Evolutionary conservation across 2,888 invertebrate species (phyloP).

Genomic region (Prenolepis imparis): DNA sequence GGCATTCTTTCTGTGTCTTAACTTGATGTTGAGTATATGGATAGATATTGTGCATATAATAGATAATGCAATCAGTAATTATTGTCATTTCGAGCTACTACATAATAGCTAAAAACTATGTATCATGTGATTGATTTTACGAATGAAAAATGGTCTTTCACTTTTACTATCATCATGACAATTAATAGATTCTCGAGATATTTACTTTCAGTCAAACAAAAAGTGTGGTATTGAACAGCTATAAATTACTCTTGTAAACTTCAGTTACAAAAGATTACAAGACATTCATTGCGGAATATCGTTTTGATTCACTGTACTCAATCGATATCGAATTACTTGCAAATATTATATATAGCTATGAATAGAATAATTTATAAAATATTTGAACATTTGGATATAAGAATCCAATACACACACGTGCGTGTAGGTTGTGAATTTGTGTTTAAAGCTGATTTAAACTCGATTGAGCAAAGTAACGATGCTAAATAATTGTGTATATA

Average conservation of each 20-base stretch:
- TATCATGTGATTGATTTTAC: conserved; percentile 58
- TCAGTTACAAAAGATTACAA: conserved; percentile 65
- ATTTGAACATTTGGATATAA: conserved; percentile 66
- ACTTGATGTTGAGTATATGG: conserved; percentile 68
- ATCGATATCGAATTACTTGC: conserved; percentile 72
- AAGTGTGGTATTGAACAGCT: conserved; percentile 35
- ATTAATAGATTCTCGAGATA: conserved; percentile 29
- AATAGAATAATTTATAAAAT: conserved; percentile 71
- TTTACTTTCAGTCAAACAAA: conserved; percentile 54
- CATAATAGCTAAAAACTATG: conserved; percentile 56
- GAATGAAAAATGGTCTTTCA: conserved; percentile 54
- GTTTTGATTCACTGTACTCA: conserved; percentile 78
- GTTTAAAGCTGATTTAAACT: conserved; percentile 78
- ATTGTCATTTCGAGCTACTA: conserved; percentile 60
- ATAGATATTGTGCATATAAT: conserved; percentile 62
- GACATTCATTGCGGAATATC: conserved; percentile 58
- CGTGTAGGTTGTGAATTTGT: conserved; percentile 84
- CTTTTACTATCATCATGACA: conserved; percentile 50
- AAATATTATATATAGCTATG: conserved; percentile 67
- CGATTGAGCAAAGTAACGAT: conserved; percentile 75
- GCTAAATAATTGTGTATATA: conserved; percentile 78
- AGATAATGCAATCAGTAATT: conserved; percentile 63
- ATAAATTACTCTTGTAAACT: conserved; percentile 62
- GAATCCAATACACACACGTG: conserved; percentile 76
- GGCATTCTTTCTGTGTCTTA: conserved; percentile 70